Evolutionary conservation across 2,113 vertebrate genomes (phyloP), one percentile per base, ranked within the genome.

Genomic region (Gnathonemus echidnorhynchus): DNA sequence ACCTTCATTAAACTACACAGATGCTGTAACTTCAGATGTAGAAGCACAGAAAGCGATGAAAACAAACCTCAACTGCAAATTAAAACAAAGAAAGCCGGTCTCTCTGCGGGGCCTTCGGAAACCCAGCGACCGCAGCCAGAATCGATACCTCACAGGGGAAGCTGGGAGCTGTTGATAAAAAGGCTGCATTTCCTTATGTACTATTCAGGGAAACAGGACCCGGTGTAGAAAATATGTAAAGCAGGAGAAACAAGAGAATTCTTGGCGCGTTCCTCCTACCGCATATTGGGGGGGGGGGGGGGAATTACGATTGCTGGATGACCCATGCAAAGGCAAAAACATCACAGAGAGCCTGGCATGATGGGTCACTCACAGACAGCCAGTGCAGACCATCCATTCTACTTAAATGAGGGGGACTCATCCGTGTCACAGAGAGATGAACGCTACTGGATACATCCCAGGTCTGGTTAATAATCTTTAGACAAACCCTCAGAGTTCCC

Each of bases 171-270:
- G 46, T 2, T 48, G 42, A 52, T 88, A 89, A 70, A 88, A 42
- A n/a, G 48, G 83, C 52, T 90, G 87, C 89, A 66, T 66, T 27
- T 66, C 89, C 90, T 91, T 94, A 77, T 77, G 92, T 88, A 94
- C 94, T 93, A 93, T 91, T 93, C 89, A 93, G 90, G 92, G 91
- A 93, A 92, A 88, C 5, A 86, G 85, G 92, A 90, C 91, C 89
- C 87, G 91, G 84, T 91, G 91, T 91, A 92, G 88, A n/a, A 89
- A 90, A 88, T 89, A 90, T 91, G 90, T 89, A 88, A 92, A 91
- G 86, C 88, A 83, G 24, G 0, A n/a, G 83, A 90, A 77, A 48
- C 87, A n/a, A 90, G 89, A 89, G 66, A 91, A 91, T 89, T 86
- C 70, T 58, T 46, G 89, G 50, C 0, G 10, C 70, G 10, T 45